These are phyloP conservation scores for Mixornis gularis DNA, from an alignment of 2,113 vertebrate genomes.

Conservation along the genomic window DNA sequence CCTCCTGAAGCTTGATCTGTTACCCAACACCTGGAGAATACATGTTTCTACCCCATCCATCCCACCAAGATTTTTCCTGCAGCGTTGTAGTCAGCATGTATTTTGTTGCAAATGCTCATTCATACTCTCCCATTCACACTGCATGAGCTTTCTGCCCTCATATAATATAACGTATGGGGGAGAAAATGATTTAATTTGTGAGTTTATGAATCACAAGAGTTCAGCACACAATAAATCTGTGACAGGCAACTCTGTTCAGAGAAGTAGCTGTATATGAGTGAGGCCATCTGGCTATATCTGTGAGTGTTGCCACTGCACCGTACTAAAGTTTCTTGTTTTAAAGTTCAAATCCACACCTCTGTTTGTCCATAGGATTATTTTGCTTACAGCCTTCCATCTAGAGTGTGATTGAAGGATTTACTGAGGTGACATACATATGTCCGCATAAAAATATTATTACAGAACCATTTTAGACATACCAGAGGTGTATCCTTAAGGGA, in stretches of 20 bases:
- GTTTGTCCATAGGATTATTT: neutral
- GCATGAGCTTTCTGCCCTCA: neutral
- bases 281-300: neutral
- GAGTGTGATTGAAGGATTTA: neutral
- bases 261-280: neutral
- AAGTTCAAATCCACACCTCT: neutral
- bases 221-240: neutral
- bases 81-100: neutral
- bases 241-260: neutral
- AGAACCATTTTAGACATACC: neutral
- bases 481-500: neutral
- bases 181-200: neutral
- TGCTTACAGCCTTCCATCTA: neutral
- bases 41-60: neutral
- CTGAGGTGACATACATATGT: neutral
- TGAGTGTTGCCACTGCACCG: neutral
- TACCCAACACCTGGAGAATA: neutral
- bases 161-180: neutral
- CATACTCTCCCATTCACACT: neutral
- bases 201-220: neutral
- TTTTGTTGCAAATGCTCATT: neutral
- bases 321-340: neutral
- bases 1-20: neutral
- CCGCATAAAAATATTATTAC: neutral
- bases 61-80: neutral